Conservation (phyloP, 2,113 vertebrate genomes). For the Jacana jacana region DNA sequence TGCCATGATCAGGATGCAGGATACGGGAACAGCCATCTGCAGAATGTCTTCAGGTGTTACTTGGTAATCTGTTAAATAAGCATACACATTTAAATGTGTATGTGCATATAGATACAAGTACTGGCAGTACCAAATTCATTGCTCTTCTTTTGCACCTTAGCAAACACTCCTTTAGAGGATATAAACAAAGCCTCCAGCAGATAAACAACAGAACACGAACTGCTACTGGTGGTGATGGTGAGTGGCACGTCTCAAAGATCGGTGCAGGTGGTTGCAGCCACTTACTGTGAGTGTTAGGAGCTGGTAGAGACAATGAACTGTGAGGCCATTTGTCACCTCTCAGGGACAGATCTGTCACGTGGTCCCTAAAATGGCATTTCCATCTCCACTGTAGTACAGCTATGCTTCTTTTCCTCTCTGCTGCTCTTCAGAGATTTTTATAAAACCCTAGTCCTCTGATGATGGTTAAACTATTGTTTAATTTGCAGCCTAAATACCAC, state of each 20-base stretch:
- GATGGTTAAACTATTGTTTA: not conserved
- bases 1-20: constrained; percentile 48
- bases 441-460: not conserved
- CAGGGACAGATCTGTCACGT: not conserved
- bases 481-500: not conserved
- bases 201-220: not conserved
- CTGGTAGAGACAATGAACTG: not conserved
- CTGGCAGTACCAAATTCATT: not conserved
- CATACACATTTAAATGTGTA: not conserved
- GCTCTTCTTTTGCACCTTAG: not conserved
- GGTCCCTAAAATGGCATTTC: not conserved
- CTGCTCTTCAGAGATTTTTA: not conserved
- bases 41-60: constrained; percentile 16
- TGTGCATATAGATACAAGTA: not conserved
- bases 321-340: not conserved
- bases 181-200: not conserved
- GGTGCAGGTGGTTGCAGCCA: not conserved
- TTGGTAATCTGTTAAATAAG: constrained; percentile 49
- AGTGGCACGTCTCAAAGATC: not conserved
- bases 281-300: not conserved
- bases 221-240: rapidly evolving
- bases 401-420: not conserved
- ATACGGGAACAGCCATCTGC: constrained; percentile 8
- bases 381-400: not conserved
- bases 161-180: not conserved